Evolutionary conservation across 1,140 invertebrate genomes (phyloP).

Genomic region (Camponotus floridanus): DNA sequence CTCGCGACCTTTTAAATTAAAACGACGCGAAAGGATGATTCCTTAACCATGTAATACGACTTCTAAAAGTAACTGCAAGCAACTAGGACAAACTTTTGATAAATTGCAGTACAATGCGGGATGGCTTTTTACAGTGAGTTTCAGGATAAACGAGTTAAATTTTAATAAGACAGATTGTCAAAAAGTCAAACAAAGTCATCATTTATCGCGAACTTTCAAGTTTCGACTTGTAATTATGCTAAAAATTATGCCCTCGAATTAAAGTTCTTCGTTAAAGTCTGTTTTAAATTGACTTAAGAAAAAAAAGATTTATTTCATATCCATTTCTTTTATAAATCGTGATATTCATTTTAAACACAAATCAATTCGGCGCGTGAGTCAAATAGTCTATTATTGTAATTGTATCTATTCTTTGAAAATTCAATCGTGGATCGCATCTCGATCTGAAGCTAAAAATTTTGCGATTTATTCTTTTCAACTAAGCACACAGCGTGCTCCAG

Average conservation of each 20-base stretch:
- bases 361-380: constrained; percentile 13
- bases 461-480: not conserved
- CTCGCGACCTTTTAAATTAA: constrained; percentile 18
- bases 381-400: constrained; percentile 7
- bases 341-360: not conserved
- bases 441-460: not conserved
- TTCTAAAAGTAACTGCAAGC: constrained; percentile 35
- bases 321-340: not conserved
- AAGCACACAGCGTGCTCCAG: not conserved
- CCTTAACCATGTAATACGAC: constrained; percentile 28
- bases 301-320: not conserved
- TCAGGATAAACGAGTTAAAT: constrained; percentile 18
- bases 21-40: constrained; percentile 3
- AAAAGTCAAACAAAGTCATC: constrained; percentile 11
- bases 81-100: constrained; percentile 60
- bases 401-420: not conserved
- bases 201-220: constrained; percentile 8
- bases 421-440: not conserved
- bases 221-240: constrained; percentile 37
- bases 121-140: not conserved
- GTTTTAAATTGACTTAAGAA: not conserved
- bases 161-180: constrained; percentile 36
- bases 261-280: constrained; percentile 7
- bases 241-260: not conserved
- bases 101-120: constrained; percentile 40